A percentile compares a stretch with the other conserved stretches of the same genome.
phyloP scores from a whole-genome alignment of 2,888 invertebrate genomes.

The Baronia brevicornis region DNA sequence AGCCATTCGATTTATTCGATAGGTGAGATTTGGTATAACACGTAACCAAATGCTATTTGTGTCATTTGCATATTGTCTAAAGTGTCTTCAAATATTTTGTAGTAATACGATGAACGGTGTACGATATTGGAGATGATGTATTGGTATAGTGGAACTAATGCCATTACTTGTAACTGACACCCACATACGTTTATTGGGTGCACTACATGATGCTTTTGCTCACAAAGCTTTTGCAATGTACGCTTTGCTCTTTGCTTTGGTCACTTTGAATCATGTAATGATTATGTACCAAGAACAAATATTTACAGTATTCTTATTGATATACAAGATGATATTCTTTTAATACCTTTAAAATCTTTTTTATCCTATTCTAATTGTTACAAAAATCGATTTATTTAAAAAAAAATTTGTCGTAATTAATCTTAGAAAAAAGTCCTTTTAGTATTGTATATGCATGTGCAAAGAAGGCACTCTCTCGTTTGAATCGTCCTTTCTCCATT shows the following conservation, averaged over 20 bases:
- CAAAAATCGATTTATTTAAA: too few relatives aligned
- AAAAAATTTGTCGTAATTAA: too few relatives aligned
- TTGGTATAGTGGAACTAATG: constrained; percentile 16
- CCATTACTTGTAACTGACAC: constrained; percentile 16
- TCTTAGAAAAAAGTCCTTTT: too few relatives aligned
- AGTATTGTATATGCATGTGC: too few relatives aligned
- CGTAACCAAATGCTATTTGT: constrained; percentile 21
- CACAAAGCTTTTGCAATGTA: constrained; percentile 11
- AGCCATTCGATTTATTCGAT: constrained; percentile 21
- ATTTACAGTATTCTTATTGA: background rate
- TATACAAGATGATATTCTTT: background rate
- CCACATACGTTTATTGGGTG: constrained; percentile 14
- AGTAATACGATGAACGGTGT: constrained; percentile 17
- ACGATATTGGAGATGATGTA: constrained; percentile 13
- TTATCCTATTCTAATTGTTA: too few relatives aligned
- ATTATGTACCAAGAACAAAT: too few relatives aligned
- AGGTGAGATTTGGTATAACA: constrained; percentile 23
- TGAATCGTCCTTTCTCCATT: too few relatives aligned
- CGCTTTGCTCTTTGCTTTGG: too few relatives aligned
- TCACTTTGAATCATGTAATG: too few relatives aligned
- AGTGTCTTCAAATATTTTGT: constrained; percentile 16
- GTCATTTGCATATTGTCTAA: constrained; percentile 16
- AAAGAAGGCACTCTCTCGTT: too few relatives aligned
- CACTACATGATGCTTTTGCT: constrained; percentile 11
- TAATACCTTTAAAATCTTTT: background rate